A percentile compares a stretch with the other conserved stretches of the same genome.
phyloP scores from a whole-genome alignment of 2,113 vertebrate species.

The Alces alces region DNA sequence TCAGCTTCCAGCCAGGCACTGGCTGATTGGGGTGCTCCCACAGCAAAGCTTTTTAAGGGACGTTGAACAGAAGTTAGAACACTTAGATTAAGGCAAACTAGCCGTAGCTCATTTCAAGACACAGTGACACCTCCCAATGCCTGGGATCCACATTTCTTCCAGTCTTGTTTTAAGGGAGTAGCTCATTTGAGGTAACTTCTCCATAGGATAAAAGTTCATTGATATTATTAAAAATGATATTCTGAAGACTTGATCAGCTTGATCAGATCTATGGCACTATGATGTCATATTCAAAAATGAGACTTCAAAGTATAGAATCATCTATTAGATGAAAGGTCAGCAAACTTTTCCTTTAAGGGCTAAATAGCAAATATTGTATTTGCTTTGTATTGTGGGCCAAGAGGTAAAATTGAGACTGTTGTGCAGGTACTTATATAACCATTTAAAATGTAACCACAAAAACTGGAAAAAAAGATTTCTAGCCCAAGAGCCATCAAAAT shows the following conservation, averaged over 20 bases:
- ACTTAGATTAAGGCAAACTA: background rate
- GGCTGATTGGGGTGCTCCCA: accelerated
- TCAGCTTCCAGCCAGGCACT: background rate
- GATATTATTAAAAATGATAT: background rate
- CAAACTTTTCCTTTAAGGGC: background rate
- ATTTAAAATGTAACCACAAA: background rate
- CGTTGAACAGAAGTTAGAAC: background rate
- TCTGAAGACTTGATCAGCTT: background rate
- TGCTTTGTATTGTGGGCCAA: no score
- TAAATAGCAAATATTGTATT: background rate
- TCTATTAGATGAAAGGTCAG: background rate
- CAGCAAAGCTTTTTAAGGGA: background rate
- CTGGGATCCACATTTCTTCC: background rate
- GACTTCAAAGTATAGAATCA: background rate
- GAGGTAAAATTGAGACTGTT: background rate
- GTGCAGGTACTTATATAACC: background rate
- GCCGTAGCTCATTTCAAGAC: background rate
- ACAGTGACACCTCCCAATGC: background rate
- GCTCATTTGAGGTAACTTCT: background rate
- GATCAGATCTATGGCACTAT: background rate
- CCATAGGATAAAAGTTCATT: background rate
- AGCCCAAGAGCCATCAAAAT: background rate
- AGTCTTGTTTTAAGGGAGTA: background rate
- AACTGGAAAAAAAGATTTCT: background rate
- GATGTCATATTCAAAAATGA: background rate